phyloP scores from a whole-genome alignment of 2,797 vertebrate species.

The Rallus crepitans region DNA sequence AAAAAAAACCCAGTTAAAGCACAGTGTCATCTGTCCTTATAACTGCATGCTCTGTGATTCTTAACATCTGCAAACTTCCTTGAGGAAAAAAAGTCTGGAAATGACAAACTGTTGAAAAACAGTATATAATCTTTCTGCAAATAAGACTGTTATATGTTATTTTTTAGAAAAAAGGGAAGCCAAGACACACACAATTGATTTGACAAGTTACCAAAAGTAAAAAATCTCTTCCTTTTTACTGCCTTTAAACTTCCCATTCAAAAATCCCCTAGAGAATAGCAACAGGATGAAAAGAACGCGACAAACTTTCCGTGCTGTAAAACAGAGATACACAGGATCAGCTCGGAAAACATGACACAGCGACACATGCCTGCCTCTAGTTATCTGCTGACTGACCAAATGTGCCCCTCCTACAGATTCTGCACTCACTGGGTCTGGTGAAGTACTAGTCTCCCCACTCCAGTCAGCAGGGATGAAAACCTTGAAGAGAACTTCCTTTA shows the following conservation, averaged over 20 bases:
- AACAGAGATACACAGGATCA: neutral
- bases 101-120: neutral
- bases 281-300: neutral
- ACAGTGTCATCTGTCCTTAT: neutral
- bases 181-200: neutral
- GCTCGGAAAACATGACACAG: neutral
- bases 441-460: neutral
- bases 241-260: neutral
- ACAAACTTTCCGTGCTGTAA: neutral
- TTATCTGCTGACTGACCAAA: neutral
- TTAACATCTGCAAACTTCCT: neutral
- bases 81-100: neutral
- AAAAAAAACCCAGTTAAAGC: neutral
- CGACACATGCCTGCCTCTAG: neutral
- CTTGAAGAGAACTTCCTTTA: neutral
- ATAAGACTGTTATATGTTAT: neutral
- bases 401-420: neutral
- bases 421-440: neutral
- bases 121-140: neutral
- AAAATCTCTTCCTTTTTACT: neutral
- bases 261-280: neutral
- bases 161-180: neutral
- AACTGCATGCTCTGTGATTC: neutral
- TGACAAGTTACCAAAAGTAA: neutral
- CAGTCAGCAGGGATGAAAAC: neutral